Percentiles rank a stretch among this genome's conserved stretches.
Conservation (phyloP, 2,797 vertebrate species). For the Enteromius trimaculatus region DNA sequence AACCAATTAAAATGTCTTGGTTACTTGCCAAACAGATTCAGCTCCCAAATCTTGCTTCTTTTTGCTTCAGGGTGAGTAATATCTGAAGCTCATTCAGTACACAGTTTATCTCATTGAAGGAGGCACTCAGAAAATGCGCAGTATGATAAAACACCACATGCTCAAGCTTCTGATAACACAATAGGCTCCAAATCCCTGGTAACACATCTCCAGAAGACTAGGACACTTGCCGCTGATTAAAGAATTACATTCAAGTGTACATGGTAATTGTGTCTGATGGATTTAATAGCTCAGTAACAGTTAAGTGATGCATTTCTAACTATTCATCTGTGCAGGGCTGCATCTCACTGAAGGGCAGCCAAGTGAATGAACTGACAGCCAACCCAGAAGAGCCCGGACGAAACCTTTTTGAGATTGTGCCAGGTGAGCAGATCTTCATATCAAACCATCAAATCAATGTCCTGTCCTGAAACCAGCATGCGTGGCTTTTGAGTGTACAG, state of each 20-base stretch:
- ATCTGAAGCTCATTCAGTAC: conserved; percentile 45
- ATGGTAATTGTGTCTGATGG: not conserved
- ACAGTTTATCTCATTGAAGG: not conserved
- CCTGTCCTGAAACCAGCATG: not conserved
- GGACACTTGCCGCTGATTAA: not conserved
- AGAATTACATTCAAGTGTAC: not conserved
- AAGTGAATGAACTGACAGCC: conserved; percentile 86
- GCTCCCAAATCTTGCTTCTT: conserved; percentile 61
- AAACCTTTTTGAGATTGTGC: conserved; percentile 90
- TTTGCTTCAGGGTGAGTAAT: conserved; percentile 75
- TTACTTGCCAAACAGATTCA: conserved; percentile 33
- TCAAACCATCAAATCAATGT: conserved; percentile 1
- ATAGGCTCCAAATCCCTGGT: not conserved
- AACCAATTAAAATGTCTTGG: not conserved
- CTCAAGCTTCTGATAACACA: not conserved
- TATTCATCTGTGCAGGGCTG: conserved; percentile 79
- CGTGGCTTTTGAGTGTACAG: not conserved
- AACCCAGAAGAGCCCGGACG: conserved; percentile 90
- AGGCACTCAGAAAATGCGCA: not conserved
- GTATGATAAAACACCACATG: not conserved
- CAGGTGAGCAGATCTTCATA: conserved; percentile 78
- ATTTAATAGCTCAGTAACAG: not conserved
- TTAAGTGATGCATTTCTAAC: not conserved
- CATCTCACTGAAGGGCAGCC: conserved; percentile 88
- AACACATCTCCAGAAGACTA: not conserved